Base-by-base conservation (phyloP, 53 echinoderm and acorn worm species). In the Zoroaster sp. region DNA sequence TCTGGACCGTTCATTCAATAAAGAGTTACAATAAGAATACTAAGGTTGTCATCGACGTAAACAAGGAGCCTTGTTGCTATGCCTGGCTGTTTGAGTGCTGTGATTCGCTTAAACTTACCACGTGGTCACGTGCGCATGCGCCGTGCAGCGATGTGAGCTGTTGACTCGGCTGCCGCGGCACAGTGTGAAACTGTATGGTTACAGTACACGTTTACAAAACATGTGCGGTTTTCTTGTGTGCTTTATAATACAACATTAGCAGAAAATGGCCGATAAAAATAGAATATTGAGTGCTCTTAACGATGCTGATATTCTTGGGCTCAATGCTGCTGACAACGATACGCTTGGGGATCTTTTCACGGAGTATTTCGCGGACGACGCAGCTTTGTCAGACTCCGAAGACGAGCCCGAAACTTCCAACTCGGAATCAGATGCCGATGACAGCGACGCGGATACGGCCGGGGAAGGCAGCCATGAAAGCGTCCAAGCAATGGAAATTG, bases 21-120 rank as follows among this genome's bases (percentile, higher is more conserved):
- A 67, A 67, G 28, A 28, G 8, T 1, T 25, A 18, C 67, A 72
- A 72, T 15, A 36, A 34, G 12, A 14, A 35, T 35, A 72, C 11
- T 32, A 10, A 34, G 13, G 72, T 72, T 72, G 72, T 72, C 72
- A 72, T 72, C 72, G 39, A 72, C 37, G 72, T 72, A 72, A 72
- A 72, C 72, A 72, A 72, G 14, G 12, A 10, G 37, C 35, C 72
- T 72, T 72, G 72, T 35, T 72, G 37, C 72, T 72, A 39, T 14
- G 35, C 12, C 35, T 35, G 10, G 72, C 11, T 10, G 72, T 72
- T 72, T 37, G 37, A 35, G 35, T 36, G 12, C 14, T 72, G 72
- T 35, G 72, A 72, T 72, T 72, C 35, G 72, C 18, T 72, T 36
- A 33, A 72, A 14, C 12, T 36, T 72, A 72, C 35, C 72, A 39